Evolutionary conservation across 2,888 invertebrate species (phyloP), one percentile per base, ranked within the genome.

Genomic region (Aspidiotus destructor): DNA sequence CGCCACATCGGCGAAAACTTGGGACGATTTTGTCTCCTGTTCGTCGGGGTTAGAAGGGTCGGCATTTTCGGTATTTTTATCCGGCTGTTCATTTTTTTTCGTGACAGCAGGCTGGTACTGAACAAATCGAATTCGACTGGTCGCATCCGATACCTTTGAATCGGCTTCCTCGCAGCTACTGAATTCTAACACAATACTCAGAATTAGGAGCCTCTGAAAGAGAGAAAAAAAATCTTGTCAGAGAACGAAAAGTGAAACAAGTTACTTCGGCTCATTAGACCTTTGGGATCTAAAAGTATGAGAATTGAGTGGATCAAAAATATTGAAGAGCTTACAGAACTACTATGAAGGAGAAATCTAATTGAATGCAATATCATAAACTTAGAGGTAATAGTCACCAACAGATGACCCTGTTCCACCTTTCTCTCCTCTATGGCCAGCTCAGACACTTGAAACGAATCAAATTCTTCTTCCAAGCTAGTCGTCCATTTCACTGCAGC

Each of bases 41-140:
- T 57, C 58, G 40, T 44, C 57, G 0, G n/a, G 16, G 41, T 9
- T 17, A 1, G 17, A 8, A 8, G 44, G 16, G 44, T 41, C 41
- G n/a, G 40, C 17, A 42, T 28, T 44, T n/a, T 48, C 48, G 17
- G 48, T 6, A 48, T 28, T 28, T 5, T 28, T 28, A 28, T 10
- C 42, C 16, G 58, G 13, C 42, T 10, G 15, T 11, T 8, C 44
- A 9, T 16, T 13, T 58, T 55, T 55, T 41, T 41, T 54, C 15
- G 48, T 16, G 17, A 28, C 8, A 13, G 57, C 57, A 3, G 65
- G 65, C 16, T 65, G 65, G 13, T 65, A 65, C 42, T 65, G 57
- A 17, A 65, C 44, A n/a, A 65, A 65, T 17, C 65, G 55, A 57
- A 65, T 41, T 44, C 57, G 55, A 44, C 65, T 65, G 13, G 57